phyloP scores from a whole-genome alignment of 1,140 invertebrate genomes.

The Laupala kohalensis region DNA sequence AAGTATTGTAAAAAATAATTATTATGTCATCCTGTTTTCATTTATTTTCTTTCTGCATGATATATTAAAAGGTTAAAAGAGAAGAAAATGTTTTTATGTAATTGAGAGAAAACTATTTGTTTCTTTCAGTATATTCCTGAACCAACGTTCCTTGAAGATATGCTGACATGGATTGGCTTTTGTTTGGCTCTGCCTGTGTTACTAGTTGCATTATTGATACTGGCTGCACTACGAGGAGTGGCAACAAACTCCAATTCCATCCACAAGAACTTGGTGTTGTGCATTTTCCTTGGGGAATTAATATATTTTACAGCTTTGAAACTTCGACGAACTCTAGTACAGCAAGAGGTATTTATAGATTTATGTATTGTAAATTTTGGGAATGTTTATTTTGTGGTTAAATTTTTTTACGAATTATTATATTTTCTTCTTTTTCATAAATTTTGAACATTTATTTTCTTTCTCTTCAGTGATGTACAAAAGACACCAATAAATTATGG shows the following conservation, averaged over 20 bases:
- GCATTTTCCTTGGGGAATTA: slow-evolving; percentile 71
- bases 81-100: background rate
- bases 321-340: slow-evolving; percentile 53
- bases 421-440: too few species aligned
- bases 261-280: slow-evolving; percentile 82
- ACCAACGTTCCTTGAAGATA: slow-evolving; percentile 67
- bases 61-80: background rate
- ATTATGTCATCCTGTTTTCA: too few species aligned
- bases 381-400: too few species aligned
- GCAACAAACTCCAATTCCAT: slow-evolving; percentile 90
- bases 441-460: too few species aligned
- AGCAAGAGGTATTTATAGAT: slow-evolving; percentile 30
- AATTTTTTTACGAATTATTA: too few species aligned
- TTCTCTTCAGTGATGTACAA: too few species aligned
- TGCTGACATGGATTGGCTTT: slow-evolving; percentile 79
- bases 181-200: slow-evolving; percentile 69
- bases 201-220: slow-evolving; percentile 53
- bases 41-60: background rate
- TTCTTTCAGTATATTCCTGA: slow-evolving; percentile 57
- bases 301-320: slow-evolving; percentile 79
- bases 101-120: background rate
- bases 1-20: too few species aligned
- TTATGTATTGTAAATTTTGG: too few species aligned
- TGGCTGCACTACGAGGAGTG: slow-evolving; percentile 58
- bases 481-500: too few species aligned